These are phyloP conservation scores for Drosophila nigritarsus DNA, from an alignment of 2,888 invertebrate species.

Conservation along the genomic window DNA sequence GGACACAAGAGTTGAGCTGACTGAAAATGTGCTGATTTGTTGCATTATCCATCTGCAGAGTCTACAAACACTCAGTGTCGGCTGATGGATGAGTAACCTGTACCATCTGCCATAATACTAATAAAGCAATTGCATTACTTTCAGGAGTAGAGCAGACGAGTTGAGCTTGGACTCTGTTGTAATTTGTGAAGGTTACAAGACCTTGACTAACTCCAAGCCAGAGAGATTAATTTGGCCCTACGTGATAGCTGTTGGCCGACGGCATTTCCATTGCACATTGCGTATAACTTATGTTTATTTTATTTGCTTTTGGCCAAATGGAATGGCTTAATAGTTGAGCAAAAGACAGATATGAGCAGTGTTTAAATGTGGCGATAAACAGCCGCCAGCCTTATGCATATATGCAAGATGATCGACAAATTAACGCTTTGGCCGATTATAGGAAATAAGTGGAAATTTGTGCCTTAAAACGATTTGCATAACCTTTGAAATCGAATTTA, in stretches of 20 bases:
- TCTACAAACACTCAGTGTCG: not conserved
- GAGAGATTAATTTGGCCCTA: slow-evolving; percentile 35
- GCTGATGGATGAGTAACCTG: not conserved
- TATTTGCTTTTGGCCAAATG: slow-evolving; percentile 12
- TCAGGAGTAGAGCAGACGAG: not conserved
- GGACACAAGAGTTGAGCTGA: not conserved
- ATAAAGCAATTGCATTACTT: not conserved
- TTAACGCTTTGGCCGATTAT: slow-evolving; percentile 19
- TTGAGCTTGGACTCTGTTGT: not conserved
- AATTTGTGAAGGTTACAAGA: not conserved
- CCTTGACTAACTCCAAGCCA: not conserved
- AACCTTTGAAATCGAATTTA: slow-evolving; percentile 33
- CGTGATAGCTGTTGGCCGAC: slow-evolving; percentile 28
- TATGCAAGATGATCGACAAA: slow-evolving; percentile 38
- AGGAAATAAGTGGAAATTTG: slow-evolving; percentile 5
- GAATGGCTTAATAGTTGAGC: not conserved
- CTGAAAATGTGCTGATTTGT: not conserved
- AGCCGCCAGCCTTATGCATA: slow-evolving; percentile 15
- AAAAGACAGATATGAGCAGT: not conserved
- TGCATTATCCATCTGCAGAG: rapidly evolving
- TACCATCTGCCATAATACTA: not conserved
- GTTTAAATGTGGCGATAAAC: not conserved
- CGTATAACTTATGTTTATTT: not conserved
- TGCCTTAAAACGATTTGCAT: slow-evolving; percentile 41
- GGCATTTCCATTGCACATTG: slow-evolving; percentile 15